phyloP scores from a whole-genome alignment of 1,140 invertebrate genomes.

The Trichogramma pretiosum region DNA sequence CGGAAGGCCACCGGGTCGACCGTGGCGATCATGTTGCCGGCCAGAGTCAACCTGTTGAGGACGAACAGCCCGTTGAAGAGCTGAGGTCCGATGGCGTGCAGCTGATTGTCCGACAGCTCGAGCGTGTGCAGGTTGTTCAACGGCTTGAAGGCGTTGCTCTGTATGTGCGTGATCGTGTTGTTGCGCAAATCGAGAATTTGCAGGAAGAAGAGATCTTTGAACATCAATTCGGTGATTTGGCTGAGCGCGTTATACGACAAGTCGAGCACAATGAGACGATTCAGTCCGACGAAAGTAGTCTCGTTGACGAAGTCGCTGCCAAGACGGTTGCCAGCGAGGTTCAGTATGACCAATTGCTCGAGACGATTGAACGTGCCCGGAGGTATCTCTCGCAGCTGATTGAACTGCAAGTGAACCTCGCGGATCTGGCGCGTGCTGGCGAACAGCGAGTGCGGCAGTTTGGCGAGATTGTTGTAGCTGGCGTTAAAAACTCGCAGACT shows the following conservation, averaged over 20 bases:
- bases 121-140: conserved; percentile 80
- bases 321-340: conserved; percentile 79
- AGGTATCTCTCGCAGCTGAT: conserved; percentile 68
- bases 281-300: conserved; percentile 74
- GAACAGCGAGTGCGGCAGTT: conserved; percentile 70
- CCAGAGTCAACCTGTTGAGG: conserved; percentile 71
- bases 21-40: conserved; percentile 72
- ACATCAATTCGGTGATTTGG: conserved; percentile 71
- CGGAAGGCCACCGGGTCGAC: conserved; percentile 77
- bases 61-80: conserved; percentile 79
- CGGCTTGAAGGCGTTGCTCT: conserved; percentile 76
- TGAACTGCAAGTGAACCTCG: conserved; percentile 76
- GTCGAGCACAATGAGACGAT: conserved; percentile 74
- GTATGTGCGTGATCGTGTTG: conserved; percentile 77
- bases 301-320: conserved; percentile 73
- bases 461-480: conserved; percentile 70
- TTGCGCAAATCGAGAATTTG: conserved; percentile 81
- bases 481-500: conserved; percentile 72
- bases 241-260: conserved; percentile 76
- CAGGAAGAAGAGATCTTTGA: conserved; percentile 78
- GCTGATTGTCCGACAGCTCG: conserved; percentile 74
- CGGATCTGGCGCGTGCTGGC: conserved; percentile 64
- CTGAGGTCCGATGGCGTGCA: conserved; percentile 69
- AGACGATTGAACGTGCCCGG: conserved; percentile 74
- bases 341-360: conserved; percentile 73